Evolutionary conservation across 2,113 vertebrate genomes (phyloP), one percentile per base, ranked within the genome.

Genomic region (Procapra przewalskii): DNA sequence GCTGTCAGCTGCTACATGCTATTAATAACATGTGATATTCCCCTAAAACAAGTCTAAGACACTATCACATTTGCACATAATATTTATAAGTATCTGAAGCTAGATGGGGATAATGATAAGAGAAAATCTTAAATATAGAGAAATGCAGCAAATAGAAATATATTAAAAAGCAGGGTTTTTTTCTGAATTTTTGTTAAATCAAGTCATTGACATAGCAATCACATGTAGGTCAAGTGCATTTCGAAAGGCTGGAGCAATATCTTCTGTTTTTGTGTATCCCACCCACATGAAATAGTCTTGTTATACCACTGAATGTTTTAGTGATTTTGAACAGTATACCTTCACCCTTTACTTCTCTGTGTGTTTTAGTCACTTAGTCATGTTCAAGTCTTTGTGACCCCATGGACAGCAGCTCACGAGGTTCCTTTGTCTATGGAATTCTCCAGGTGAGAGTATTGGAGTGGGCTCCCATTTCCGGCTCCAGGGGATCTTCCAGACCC

Each of bases 21-120:
- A 43, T 87, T 91, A 98, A 95, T 94, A 97, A 97, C 23, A 87
- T 23, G 3, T 93, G 82, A 14, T 1, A 85, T 79, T 98, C 2
- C 0, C 91, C 29, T 95, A 95, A 97, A 96, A 29, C 0, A 84
- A 97, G 43, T 1, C n/a, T 92, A 97, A 62, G 29, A 79, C 59
- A 31, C 0, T 79, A 54, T 75, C 64, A 10, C 9, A 59, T 80
- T 50, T n/a, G 19, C 29, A 1, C 33, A 15, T 71, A 62, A 86
- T 7, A 12, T 82, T 40, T 92, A 55, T 31, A 96, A 71, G 10
- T 94, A 59, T 97, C 54, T 81, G 8, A 79, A 90, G 4, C 11
- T 94, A 25, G 0, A 85, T 67, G 0, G 0, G 90, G 86, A 94
- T 50, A 1, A 3, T 23, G 50, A 83, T 55, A 92, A 7, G 19